These are phyloP conservation scores for Myotis vivesi DNA, from an alignment of 2,797 vertebrate species.

Conservation along the genomic window DNA sequence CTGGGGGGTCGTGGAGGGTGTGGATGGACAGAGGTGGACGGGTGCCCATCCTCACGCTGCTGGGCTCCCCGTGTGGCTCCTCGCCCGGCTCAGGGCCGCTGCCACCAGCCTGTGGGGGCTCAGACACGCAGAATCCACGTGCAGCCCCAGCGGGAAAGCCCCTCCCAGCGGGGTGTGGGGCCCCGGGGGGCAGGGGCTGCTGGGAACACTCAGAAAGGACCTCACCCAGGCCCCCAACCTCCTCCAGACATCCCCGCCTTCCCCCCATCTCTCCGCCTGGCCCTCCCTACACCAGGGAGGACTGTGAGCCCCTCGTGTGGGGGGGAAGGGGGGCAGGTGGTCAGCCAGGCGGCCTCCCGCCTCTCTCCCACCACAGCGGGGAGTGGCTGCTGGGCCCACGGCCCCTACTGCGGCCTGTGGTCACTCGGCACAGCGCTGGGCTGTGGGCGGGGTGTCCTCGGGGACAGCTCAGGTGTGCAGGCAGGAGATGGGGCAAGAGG, in stretches of 20 bases:
- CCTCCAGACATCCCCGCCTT: not conserved
- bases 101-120: not conserved
- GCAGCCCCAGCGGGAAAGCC: not conserved
- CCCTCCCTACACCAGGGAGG: not conserved
- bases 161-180: too few species aligned
- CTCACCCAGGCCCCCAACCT: not conserved
- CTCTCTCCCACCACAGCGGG: too few species aligned
- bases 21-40: not conserved
- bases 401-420: not conserved
- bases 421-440: not conserved
- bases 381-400: not conserved
- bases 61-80: fast-evolving
- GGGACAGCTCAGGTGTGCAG: not conserved
- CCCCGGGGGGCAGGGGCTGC: fast-evolving
- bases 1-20: too few species aligned
- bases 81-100: not conserved
- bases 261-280: not conserved
- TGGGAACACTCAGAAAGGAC: not conserved
- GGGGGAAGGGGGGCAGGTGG: too few species aligned
- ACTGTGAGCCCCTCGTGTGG: too few species aligned
- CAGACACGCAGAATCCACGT: not conserved
- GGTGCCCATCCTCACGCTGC: not conserved
- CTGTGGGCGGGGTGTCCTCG: not conserved
- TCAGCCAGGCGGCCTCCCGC: not conserved
- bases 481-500: not conserved